These are phyloP conservation scores for Theocolax elegans DNA, from an alignment of 1,140 invertebrate species.

Conservation along the genomic window DNA sequence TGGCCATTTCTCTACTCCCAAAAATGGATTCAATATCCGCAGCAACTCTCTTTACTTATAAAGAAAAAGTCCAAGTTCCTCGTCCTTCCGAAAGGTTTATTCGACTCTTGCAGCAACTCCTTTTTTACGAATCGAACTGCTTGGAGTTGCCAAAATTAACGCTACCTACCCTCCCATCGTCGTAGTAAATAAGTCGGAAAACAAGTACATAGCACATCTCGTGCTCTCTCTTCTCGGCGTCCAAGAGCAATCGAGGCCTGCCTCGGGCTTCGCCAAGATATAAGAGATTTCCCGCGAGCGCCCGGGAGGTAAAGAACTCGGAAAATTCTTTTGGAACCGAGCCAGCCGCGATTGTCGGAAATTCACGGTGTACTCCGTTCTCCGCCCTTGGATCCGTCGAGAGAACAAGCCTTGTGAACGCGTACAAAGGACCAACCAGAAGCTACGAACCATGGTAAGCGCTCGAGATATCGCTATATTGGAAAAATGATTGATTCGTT, in stretches of 20 bases:
- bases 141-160: constrained; percentile 18
- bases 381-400: not conserved
- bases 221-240: not conserved
- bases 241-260: constrained; percentile 8
- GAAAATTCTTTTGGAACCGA: constrained; percentile 50
- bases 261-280: not conserved
- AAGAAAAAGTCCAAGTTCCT: too few relatives aligned
- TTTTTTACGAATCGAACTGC: not conserved
- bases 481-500: constrained; percentile 1
- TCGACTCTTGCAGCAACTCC: too few relatives aligned
- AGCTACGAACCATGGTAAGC: not conserved
- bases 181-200: constrained; percentile 31
- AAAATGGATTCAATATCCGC: too few relatives aligned
- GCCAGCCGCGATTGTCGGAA: constrained; percentile 52
- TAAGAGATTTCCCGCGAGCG: not conserved
- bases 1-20: too few relatives aligned
- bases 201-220: not conserved
- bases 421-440: not conserved
- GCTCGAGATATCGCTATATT: not conserved
- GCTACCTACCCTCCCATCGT: too few relatives aligned
- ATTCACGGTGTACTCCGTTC: constrained; percentile 44
- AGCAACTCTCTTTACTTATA: too few relatives aligned
- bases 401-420: not conserved
- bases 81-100: too few relatives aligned
- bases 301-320: constrained; percentile 21